A percentile compares a stretch with the other conserved stretches of the same genome.
Conservation (phyloP, 2,113 vertebrate genomes). For the Dicaeum eximium region DNA sequence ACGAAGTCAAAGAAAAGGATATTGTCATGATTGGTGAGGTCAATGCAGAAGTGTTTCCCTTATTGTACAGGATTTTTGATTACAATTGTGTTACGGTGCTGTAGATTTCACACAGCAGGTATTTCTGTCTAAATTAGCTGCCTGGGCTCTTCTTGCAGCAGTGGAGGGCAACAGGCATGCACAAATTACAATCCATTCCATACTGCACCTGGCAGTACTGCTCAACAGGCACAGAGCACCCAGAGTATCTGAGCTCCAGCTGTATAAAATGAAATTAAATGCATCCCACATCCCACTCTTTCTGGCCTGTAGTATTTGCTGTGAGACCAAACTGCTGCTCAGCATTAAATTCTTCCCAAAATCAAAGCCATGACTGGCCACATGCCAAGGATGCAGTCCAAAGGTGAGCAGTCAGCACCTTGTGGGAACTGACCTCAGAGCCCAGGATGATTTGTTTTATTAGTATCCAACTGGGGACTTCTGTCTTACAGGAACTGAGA, state of each 20-base stretch:
- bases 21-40: background rate
- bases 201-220: background rate
- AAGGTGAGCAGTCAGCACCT: background rate
- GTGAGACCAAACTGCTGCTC: background rate
- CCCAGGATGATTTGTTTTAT: background rate
- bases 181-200: background rate
- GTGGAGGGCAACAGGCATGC: background rate
- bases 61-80: background rate
- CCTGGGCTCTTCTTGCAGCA: background rate
- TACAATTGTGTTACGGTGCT: background rate
- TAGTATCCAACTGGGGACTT: background rate
- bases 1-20: background rate
- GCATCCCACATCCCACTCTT: background rate
- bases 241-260: background rate
- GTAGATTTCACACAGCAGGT: background rate
- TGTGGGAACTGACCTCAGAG: background rate
- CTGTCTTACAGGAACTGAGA: background rate
- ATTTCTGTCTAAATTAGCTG: background rate
- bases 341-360: background rate
- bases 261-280: background rate
- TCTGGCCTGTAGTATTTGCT: background rate
- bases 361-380: background rate
- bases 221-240: background rate
- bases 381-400: background rate
- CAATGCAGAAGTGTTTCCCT: background rate